phyloP scores from a whole-genome alignment of 2,888 invertebrate genomes.

The Melanostoma scalare region DNA sequence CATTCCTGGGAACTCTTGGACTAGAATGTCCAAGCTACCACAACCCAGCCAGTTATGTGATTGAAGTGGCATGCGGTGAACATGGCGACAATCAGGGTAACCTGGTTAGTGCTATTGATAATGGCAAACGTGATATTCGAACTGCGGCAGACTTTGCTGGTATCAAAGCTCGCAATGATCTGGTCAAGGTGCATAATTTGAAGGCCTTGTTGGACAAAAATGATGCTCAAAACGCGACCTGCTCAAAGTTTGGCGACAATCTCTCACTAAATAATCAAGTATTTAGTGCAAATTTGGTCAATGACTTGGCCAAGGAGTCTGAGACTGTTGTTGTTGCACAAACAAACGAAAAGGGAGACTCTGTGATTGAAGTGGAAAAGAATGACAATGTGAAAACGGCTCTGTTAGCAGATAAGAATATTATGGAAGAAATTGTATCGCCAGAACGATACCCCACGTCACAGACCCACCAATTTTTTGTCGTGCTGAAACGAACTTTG shows the following conservation, averaged over 20 bases:
- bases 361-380: slow-evolving; percentile 84
- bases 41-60: slow-evolving; percentile 98
- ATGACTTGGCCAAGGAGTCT: slow-evolving; percentile 84
- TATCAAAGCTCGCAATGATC: slow-evolving; percentile 82
- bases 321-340: slow-evolving; percentile 70
- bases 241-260: slow-evolving; percentile 80
- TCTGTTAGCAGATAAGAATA: slow-evolving; percentile 81
- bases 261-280: slow-evolving; percentile 80
- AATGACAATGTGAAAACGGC: slow-evolving; percentile 87
- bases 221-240: slow-evolving; percentile 80
- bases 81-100: slow-evolving; percentile 95
- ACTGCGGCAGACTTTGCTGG: slow-evolving; percentile 88
- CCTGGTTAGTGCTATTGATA: slow-evolving; percentile 92
- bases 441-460: slow-evolving; percentile 92
- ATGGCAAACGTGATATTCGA: slow-evolving; percentile 91
- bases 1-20: slow-evolving; percentile 90
- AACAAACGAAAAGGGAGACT: slow-evolving; percentile 80
- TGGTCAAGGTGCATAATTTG: slow-evolving; percentile 83
- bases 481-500: slow-evolving; percentile 92
- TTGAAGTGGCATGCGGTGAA: slow-evolving; percentile 98
- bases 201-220: slow-evolving; percentile 83
- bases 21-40: slow-evolving; percentile 97
- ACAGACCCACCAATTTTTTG: slow-evolving; percentile 92
- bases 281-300: slow-evolving; percentile 84
- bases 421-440: slow-evolving; percentile 84